Evolutionary conservation across 2,797 vertebrate species (phyloP).

Genomic region (Muscicapa comitata): DNA sequence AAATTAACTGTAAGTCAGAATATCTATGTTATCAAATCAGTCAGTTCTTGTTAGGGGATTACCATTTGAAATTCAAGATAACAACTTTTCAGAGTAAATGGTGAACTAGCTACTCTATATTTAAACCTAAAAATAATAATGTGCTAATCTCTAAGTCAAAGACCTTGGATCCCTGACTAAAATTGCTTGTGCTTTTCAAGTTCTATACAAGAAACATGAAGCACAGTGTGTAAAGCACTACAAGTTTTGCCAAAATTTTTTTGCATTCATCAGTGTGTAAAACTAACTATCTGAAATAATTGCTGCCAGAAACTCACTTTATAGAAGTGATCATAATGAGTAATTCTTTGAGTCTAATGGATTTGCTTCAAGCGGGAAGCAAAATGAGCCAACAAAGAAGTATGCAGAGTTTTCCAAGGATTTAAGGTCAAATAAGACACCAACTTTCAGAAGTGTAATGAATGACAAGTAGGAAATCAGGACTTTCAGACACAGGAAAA

Average conservation of each 20-base stretch:
- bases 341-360: slow-evolving; percentile 27
- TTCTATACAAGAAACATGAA: not conserved
- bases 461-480: slow-evolving; percentile 17
- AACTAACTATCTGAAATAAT: slow-evolving; percentile 30
- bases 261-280: slow-evolving; percentile 25
- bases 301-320: slow-evolving; percentile 29
- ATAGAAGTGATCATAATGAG: slow-evolving; percentile 30
- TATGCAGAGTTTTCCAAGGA: slow-evolving; percentile 3
- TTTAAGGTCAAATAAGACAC: slow-evolving; percentile 33
- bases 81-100: not conserved
- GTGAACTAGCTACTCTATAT: not conserved
- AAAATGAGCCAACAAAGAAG: slow-evolving; percentile 23
- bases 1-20: not conserved
- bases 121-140: not conserved
- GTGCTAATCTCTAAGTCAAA: not conserved
- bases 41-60: not conserved
- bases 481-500: not conserved
- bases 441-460: not conserved
- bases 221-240: not conserved
- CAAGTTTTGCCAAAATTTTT: not conserved
- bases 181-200: not conserved
- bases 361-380: slow-evolving; percentile 7
- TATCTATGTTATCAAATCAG: not conserved
- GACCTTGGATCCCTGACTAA: not conserved
- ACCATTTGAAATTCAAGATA: not conserved